Percentiles rank a stretch among this genome's conserved stretches.
phyloP scores from a whole-genome alignment of 2,888 invertebrate genomes.

The Drosophila macrothrix region DNA sequence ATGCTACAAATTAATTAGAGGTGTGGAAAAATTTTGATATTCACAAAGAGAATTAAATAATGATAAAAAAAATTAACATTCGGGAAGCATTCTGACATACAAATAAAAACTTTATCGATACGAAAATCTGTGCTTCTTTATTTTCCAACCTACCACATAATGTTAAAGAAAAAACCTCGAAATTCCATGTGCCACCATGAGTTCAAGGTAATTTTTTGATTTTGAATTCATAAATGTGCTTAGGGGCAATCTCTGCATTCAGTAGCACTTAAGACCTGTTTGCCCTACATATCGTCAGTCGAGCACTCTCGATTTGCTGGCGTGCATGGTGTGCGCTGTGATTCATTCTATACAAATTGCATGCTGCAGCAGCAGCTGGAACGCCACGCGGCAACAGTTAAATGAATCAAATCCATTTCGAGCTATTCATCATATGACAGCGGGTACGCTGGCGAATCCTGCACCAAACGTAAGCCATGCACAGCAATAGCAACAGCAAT shows the following conservation, averaged over 20 bases:
- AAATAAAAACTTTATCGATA: not conserved
- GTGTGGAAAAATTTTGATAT: not conserved
- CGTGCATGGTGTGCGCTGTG: conserved; percentile 19
- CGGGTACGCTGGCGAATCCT: conserved; percentile 18
- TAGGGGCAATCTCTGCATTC: not conserved
- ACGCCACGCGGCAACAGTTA: conserved; percentile 58
- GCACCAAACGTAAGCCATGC: conserved; percentile 36
- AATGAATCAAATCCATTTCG: conserved; percentile 76
- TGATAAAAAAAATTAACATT: not conserved
- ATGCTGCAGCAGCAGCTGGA: conserved; percentile 22
- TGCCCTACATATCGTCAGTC: conserved; percentile 1
- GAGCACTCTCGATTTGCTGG: not conserved
- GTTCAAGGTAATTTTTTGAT: not conserved
- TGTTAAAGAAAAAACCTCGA: not conserved
- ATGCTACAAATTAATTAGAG: not conserved
- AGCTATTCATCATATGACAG: conserved; percentile 77
- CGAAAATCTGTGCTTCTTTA: not conserved
- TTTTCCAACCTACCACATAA: not conserved
- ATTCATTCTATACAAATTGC: conserved; percentile 55
- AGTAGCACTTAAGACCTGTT: not conserved
- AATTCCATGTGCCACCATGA: not conserved
- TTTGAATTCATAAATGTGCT: not conserved
- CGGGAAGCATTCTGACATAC: not conserved
- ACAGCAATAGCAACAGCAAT: conserved; percentile 19
- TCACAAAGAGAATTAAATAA: not conserved